Evolutionary conservation across 2,797 vertebrate species (phyloP).

Genomic region (Silurus aristotelis): DNA sequence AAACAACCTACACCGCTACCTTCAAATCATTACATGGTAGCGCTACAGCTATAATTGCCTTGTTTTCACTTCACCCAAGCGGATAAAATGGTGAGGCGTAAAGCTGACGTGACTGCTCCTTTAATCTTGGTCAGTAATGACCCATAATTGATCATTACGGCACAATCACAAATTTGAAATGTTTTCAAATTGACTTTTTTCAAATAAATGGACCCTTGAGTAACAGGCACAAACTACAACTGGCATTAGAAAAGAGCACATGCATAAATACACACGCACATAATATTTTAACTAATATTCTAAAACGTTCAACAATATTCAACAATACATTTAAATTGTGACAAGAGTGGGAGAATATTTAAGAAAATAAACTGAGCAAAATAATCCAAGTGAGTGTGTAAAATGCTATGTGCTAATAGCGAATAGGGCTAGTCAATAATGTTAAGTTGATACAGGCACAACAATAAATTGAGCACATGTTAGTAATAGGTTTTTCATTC

Average conservation of each 20-base stretch:
- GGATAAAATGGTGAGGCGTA: neutral
- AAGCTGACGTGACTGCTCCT: neutral
- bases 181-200: no score
- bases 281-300: no score
- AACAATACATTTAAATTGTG: neutral
- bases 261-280: no score
- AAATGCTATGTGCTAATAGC: no score
- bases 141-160: neutral
- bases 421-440: neutral
- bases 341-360: neutral
- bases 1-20: neutral
- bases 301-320: no score
- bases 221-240: neutral
- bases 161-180: neutral
- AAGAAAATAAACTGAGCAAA: neutral
- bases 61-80: neutral
- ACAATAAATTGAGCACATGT: neutral
- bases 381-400: neutral
- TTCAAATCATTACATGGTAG: neutral
- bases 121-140: constrained; percentile 7
- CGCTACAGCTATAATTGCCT: neutral
- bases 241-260: neutral
- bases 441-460: neutral
- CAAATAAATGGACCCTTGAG: no score
- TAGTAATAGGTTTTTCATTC: neutral